Evolutionary conservation across 53 echinoderm and acorn worm species (phyloP), one percentile per base, ranked within the genome.

Genomic region (Temnopleurus reevesii): DNA sequence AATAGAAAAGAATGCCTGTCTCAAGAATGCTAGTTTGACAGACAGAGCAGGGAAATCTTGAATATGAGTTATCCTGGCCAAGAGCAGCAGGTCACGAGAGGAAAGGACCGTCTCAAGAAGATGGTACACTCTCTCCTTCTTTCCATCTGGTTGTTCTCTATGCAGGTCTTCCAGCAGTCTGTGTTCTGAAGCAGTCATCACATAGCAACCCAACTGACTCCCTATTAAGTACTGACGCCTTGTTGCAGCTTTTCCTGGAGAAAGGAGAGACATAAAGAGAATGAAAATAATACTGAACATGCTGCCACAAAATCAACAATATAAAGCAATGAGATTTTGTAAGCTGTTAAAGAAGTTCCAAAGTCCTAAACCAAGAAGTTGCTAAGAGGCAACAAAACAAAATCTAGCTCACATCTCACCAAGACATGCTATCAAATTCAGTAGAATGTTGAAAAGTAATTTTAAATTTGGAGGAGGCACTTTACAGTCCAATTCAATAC

Each of bases 151-250:
- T 79, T 71, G 71, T n/a, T 28, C 13, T 47, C 27, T 8, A 7
- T 28, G 12, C 1, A 49, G 2, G 13, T 79, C 51, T 79, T 79
- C 28, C 79, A 79, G 28, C 55, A 55, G 54, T 35, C 83, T 28
- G 83, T 83, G 12, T 23, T 79, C 83, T 19, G 55, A 47, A 55
- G 83, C 34, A 83, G 83, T 83, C 83, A 83, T 83, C 55, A 83
- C 83, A 56, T 83, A 55, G 36, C 33, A 55, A 19, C 83, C 83
- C 8, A 83, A 51, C 19, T 83, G 53, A 21, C 21, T 55, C 56
- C 55, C 83, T 7, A 35, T 55, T 9, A 83, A 12, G 55, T 83
- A 83, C 19, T 35, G 33, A 35, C 83, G n/a, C 38, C 53, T 49
- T 25, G 15, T 4, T 28, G 80, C 24, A 80, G 46, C 80, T 47